Conservation (phyloP, 2,888 invertebrate genomes). For the Tachina fera region DNA sequence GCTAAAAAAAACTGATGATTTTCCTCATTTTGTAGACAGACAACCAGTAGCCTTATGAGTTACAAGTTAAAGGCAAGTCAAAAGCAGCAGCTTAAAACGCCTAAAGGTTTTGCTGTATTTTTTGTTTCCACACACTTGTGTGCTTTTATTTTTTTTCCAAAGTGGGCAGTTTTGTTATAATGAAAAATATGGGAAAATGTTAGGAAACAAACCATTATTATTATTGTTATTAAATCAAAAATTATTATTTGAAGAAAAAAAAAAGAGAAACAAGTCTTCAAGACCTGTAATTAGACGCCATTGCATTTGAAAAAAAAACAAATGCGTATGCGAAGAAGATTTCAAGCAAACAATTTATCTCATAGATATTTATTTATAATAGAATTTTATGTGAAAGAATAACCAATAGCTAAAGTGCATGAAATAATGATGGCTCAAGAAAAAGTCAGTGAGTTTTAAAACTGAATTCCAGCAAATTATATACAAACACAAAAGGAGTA, state of each 20-base stretch:
- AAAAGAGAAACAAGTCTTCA: constrained; percentile 37
- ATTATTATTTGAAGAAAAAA: constrained; percentile 3
- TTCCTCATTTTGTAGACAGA: constrained; percentile 57
- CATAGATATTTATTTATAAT: neutral
- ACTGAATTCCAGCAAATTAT: too few species aligned
- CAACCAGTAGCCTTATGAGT: constrained; percentile 66
- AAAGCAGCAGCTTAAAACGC: constrained; percentile 64
- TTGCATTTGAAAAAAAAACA: constrained; percentile 55
- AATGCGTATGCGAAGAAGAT: constrained; percentile 38
- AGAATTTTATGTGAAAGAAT: too few species aligned
- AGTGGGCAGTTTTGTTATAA: constrained; percentile 27
- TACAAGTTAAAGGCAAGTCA: constrained; percentile 66
- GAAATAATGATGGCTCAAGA: too few species aligned
- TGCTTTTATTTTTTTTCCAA: neutral
- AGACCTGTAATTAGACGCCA: constrained; percentile 69
- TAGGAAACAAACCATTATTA: constrained; percentile 44
- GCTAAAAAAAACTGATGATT: constrained; percentile 48
- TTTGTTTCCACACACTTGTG: neutral
- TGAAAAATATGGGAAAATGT: constrained; percentile 30
- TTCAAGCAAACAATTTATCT: constrained; percentile 9
- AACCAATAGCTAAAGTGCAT: too few species aligned
- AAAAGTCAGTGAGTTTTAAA: too few species aligned
- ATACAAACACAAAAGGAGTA: too few species aligned
- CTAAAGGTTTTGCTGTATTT: constrained; percentile 46
- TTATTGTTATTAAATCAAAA: constrained; percentile 47